Conservation (phyloP, 2,113 vertebrate species). For the Barnardius zonarius region DNA sequence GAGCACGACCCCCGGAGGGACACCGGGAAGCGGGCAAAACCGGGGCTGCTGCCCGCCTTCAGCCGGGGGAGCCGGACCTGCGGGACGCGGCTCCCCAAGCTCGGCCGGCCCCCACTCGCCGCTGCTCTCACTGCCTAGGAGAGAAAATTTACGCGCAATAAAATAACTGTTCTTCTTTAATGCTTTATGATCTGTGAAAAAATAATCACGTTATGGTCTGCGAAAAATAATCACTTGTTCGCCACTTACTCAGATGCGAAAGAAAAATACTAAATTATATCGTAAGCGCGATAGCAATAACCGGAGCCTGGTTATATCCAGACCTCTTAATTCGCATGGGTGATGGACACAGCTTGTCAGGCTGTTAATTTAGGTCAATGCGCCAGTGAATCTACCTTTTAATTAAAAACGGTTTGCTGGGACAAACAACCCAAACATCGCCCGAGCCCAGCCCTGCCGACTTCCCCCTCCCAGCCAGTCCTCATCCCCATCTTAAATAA, state of each 20-base stretch:
- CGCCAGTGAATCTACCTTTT: not conserved
- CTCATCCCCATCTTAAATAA: not conserved
- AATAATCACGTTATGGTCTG: not conserved
- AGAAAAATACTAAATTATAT: not conserved
- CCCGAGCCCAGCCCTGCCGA: not conserved
- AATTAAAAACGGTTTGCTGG: not conserved
- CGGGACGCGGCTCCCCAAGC: not conserved
- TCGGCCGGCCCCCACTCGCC: not conserved
- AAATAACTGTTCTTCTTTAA: not conserved
- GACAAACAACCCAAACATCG: not conserved
- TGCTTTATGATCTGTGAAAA: not conserved
- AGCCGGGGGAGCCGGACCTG: not conserved
- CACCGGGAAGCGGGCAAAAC: not conserved
- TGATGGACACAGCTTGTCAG: not conserved
- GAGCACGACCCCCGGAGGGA: not conserved
- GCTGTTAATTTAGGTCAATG: not conserved
- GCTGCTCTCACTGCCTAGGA: not conserved
- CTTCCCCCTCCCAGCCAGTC: not conserved
- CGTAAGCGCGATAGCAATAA: fast-evolving
- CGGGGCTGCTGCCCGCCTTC: not conserved
- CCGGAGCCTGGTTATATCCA: fast-evolving
- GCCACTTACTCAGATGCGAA: not conserved
- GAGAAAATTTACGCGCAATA: not conserved
- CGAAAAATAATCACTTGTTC: not conserved
- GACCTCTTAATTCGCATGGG: fast-evolving